phyloP scores from a whole-genome alignment of 2,888 invertebrate genomes.

The Tachystola acroxantha region DNA sequence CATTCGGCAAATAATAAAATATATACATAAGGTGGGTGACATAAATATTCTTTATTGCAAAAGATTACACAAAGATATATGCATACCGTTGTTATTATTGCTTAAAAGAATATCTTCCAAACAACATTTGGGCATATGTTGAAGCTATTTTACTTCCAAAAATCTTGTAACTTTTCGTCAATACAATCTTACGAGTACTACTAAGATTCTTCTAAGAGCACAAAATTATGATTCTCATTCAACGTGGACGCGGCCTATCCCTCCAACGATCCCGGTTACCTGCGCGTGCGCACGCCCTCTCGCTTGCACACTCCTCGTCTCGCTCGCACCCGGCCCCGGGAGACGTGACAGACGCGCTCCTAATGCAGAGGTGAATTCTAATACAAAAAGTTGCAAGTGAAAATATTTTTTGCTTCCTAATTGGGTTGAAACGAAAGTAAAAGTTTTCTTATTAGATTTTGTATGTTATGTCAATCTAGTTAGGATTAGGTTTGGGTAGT shows the following conservation, averaged over 20 bases:
- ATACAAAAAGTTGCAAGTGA: constrained; percentile 46
- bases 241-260: constrained; percentile 48
- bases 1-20: too few species aligned
- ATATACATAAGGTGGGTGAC: too few species aligned
- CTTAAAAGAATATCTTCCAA: too few species aligned
- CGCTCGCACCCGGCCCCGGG: constrained; percentile 18
- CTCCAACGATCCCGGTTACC: constrained; percentile 67
- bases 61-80: too few species aligned
- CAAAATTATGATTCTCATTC: constrained; percentile 49
- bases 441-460: constrained; percentile 14
- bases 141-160: too few species aligned
- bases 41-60: too few species aligned
- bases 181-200: too few species aligned
- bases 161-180: too few species aligned
- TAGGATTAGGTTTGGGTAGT: too few species aligned
- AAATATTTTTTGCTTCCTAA: constrained; percentile 22
- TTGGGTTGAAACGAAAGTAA: constrained; percentile 11
- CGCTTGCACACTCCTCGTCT: constrained; percentile 15
- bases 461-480: too few species aligned
- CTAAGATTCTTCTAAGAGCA: constrained; percentile 64
- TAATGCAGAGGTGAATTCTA: constrained; percentile 44
- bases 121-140: too few species aligned
- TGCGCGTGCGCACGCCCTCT: constrained; percentile 44
- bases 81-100: too few species aligned
- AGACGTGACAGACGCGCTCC: constrained; percentile 63